Base-by-base conservation (phyloP, 1,140 invertebrate genomes). In the Trigoniulus corallinus region DNA sequence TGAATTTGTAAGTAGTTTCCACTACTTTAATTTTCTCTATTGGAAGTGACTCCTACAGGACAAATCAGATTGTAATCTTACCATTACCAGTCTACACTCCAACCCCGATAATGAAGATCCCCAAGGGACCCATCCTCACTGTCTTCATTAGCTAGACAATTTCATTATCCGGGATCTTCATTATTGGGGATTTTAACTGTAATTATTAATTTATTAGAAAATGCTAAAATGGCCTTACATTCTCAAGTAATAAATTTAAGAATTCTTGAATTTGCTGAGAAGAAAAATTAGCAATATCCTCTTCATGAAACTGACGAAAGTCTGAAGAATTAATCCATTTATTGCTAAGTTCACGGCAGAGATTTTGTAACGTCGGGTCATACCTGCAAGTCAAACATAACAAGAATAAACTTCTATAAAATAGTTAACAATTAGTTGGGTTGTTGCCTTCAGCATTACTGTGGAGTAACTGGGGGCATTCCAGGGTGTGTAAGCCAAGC, bases 401-500 rank as follows among this genome's bases (percentile, higher is more conserved):
- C 42, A 24, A 20, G 42, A 18, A 24, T 10, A 44, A 44, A 4
- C 7, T 44, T 44, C 18, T 27, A 53, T 41, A 50, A 48, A 26
- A 53, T 41, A 41, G 1, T n/a, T 47, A 25, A 50, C n/a, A 37
- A 39, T 1, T 15, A 23, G 48, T 4, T 18, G 20, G 42, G 7
- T 24, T 25, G 51, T 22, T 12, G 37, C 47, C 66, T 72, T n/a
- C n/a, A n/a, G n/a, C n/a, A n/a, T 67, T 77, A 94, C 73, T 79
- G 67, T 15, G 86, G 87, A 64, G 87, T 84, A 41, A 82, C 65
- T 1, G 81, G 80, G 1, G 91, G 89, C 82, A 93, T 86, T 46
- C 91, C 91, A 48, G 79, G 75, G 20, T 70, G 72, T 60, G 80
- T 70, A 2, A 95, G 69, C 91, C 92, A 96, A 0, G 72, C 61